These are phyloP conservation scores for Amaurobius ferox DNA, from an alignment of 2,888 invertebrate genomes.

Conservation along the genomic window DNA sequence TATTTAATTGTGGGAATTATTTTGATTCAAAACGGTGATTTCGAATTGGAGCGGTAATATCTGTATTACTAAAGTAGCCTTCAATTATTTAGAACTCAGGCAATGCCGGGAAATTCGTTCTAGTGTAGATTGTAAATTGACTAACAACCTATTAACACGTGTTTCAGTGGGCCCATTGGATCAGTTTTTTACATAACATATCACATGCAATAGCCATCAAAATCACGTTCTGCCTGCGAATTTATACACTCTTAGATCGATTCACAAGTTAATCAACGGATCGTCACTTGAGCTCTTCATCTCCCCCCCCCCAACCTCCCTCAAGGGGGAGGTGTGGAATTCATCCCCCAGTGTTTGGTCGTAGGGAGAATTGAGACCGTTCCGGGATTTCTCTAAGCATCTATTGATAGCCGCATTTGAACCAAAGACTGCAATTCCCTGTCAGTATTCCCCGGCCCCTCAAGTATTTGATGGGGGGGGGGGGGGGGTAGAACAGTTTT, in stretches of 20 bases:
- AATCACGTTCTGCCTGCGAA: too few species aligned
- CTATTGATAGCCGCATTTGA: constrained; percentile 59
- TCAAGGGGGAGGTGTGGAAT: background rate
- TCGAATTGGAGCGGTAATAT: too few species aligned
- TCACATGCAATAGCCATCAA: background rate
- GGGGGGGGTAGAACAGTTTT: background rate
- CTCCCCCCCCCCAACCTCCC: constrained; percentile 8
- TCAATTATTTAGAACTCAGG: too few species aligned
- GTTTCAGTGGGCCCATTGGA: too few species aligned
- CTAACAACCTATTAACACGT: too few species aligned
- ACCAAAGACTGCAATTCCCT: constrained; percentile 42
- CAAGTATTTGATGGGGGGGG: constrained; percentile 30
- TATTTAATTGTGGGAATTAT: too few species aligned
- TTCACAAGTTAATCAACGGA: constrained; percentile 63
- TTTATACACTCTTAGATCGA: constrained; percentile 24
- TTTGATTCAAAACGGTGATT: too few species aligned
- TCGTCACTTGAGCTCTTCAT: constrained; percentile 48
- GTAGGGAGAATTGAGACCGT: constrained; percentile 14
- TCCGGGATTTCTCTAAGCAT: constrained; percentile 60
- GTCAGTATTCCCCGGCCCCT: background rate
- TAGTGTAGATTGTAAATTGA: too few species aligned
- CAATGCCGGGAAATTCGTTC: too few species aligned
- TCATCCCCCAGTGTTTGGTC: background rate
- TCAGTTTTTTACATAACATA: too few species aligned
- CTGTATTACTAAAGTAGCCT: too few species aligned